These are phyloP conservation scores for Lontra canadensis DNA, from an alignment of 2,113 vertebrate genomes.

Conservation along the genomic window DNA sequence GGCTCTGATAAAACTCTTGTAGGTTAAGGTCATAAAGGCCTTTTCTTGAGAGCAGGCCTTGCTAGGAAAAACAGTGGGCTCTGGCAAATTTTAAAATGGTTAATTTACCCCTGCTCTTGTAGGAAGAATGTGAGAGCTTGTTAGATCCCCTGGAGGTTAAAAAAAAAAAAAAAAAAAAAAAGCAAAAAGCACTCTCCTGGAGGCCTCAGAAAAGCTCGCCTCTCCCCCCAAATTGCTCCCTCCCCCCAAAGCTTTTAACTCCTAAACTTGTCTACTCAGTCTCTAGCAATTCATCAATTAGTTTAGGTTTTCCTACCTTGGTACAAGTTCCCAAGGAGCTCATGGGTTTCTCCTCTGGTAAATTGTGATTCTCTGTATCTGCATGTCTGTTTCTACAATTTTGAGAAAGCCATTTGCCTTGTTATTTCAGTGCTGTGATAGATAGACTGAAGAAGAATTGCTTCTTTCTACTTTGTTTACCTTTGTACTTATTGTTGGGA, in stretches of 20 bases:
- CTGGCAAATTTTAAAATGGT: background rate
- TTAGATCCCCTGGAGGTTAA: background rate
- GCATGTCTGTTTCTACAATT: background rate
- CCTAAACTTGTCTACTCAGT: background rate
- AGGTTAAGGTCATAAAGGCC: background rate
- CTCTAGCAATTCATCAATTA: background rate
- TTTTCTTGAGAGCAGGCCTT: background rate
- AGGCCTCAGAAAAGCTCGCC: background rate
- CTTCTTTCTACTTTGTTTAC: background rate
- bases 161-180: no score
- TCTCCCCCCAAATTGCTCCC: fast-evolving
- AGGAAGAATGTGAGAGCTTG: background rate
- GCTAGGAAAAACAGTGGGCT: background rate
- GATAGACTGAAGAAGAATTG: background rate
- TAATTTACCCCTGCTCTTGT: background rate
- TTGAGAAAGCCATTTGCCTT: background rate
- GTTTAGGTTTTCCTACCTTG: background rate
- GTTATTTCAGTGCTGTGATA: background rate
- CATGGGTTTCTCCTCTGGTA: background rate
- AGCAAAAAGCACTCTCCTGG: no score
- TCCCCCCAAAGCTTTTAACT: background rate
- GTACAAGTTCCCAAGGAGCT: background rate
- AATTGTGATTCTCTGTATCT: background rate
- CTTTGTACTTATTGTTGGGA: background rate
- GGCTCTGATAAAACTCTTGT: background rate